These are phyloP conservation scores for Montipora foliosa DNA, from an alignment of 64 coral and sea anemone species.

Conservation along the genomic window DNA sequence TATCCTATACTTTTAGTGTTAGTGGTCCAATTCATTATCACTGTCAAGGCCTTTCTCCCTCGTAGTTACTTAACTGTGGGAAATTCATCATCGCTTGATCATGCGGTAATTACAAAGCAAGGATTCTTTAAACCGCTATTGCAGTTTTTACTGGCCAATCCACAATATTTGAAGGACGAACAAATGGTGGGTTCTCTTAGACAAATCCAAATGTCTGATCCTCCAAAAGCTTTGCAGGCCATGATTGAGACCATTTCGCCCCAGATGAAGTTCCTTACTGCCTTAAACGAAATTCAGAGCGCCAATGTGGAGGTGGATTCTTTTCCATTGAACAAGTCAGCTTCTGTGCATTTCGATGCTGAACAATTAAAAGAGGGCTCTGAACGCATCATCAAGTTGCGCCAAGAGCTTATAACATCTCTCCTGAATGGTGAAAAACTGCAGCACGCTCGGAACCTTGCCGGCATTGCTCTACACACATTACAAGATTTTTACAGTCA, in stretches of 20 bases:
- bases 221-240: background rate
- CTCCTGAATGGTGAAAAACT: slow-evolving; percentile 63
- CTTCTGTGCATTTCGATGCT: slow-evolving; percentile 78
- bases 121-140: slow-evolving; percentile 8
- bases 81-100: slow-evolving; percentile 10
- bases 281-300: slow-evolving; percentile 71
- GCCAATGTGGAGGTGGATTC: slow-evolving; percentile 74
- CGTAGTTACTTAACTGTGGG: background rate
- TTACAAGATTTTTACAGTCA: slow-evolving; percentile 88
- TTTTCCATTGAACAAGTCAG: slow-evolving; percentile 10
- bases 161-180: slow-evolving; percentile 62
- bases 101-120: slow-evolving; percentile 9
- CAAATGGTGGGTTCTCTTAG: background rate
- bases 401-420: slow-evolving; percentile 52
- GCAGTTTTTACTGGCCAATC: slow-evolving; percentile 26
- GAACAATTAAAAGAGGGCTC: slow-evolving; percentile 60
- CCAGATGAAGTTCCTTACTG: slow-evolving; percentile 69
- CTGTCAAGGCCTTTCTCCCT: slow-evolving; percentile 11
- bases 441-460: slow-evolving; percentile 55
- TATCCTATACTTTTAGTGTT: background rate
- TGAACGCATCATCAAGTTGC: slow-evolving; percentile 40
- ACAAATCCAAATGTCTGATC: background rate
- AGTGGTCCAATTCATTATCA: background rate
- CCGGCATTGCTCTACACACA: slow-evolving; percentile 72
- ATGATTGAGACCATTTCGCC: slow-evolving; percentile 54